Base-by-base conservation (phyloP, 2,113 vertebrate species). In the Paraplagusia blochii region DNA sequence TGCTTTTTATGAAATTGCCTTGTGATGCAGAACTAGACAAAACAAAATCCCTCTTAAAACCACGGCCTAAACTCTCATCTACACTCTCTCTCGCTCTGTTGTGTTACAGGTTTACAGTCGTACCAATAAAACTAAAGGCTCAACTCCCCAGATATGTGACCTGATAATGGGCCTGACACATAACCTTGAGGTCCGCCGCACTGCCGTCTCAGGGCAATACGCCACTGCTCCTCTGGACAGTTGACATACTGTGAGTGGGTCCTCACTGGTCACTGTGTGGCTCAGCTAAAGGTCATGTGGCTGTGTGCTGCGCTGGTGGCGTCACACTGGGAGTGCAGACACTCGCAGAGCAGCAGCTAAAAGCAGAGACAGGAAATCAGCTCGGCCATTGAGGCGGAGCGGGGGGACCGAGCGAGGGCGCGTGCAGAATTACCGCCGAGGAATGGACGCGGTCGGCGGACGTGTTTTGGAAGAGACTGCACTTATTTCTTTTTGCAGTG, bases 271-370 rank as follows among this genome's bases (percentile, higher is more conserved):
- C 12, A 57, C 64, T 45, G n/a, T 51, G 38, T 52, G 13, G 22
- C 43, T 77, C 34, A 16, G 49, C 42, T 65, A 80, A 87, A 85
- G 74, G 78, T 86, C 65, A 77, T 53, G 62, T 45, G 59, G 55
- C 59, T 38, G 50, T 59, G 49, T 44, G 44, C 18, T 57, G 62
- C 53, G 63, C 50, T 50, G 57, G 59, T 16, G 58, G 52, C 57
- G 12, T 47, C 61, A 63, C 56, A 58, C 68, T 57, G 39, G 49
- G 60, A 63, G 55, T n/a, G 33, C 39, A 72, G 53, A 53, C 52
- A 16, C 55, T 66, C 39, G 12, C 9, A 1, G 57, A 5, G 16
- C 64, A 46, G 54, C 43, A 36, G 65, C 74, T 56, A 51, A 46
- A 56, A 55, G 29, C 50, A 18, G 22, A 39, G 60, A 12, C 14